Base-by-base conservation (phyloP, 2,113 vertebrate species). In the Chroicocephalus ridibundus region DNA sequence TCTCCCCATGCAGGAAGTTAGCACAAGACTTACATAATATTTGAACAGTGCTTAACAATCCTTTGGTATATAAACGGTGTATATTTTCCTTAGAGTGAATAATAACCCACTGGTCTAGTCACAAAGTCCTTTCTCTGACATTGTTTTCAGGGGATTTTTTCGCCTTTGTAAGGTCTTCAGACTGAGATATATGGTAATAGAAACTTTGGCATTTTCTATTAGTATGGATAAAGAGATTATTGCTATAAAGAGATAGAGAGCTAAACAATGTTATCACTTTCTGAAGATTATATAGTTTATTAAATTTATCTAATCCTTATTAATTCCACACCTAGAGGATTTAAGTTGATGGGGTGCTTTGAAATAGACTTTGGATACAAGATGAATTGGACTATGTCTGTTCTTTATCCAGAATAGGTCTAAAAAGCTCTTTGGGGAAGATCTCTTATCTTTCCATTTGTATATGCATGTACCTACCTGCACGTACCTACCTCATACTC, bases 221-320 rank as follows among this genome's bases (percentile, higher is more conserved):
- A 94, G 36, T 69, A 57, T 58, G 86, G 61, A 91, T 95, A 86
- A 96, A 93, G 52, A 77, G 88, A 94, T 95, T 95, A 95, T 49
- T 80, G 49, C 15, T 94, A 58, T 65, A 91, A 91, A 93, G 81
- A 2, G 6, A 80, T 24, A 92, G 81, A 84, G 71, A 95, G 89
- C 86, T 91, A 93, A 96, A 96, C 93, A 95, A 93, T 94, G 88
- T 94, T 96, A 97, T 93, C 94, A 74, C 36, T 89, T 94, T 86
- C 61, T 86, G 81, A 91, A 94, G 88, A 96, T 94, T 93, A 92
- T 81, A 87, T 79, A 86, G 82, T 94, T 97, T 94, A 95, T 96
- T 97, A 91, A 93, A 91, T 95, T 92, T 95, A 95, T 97, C 84
- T 95, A 95, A 95, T 95, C 91, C 84, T 85, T 95, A 82, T 95